These are phyloP conservation scores for Nyctibius grandis DNA, from an alignment of 2,797 vertebrate genomes.

Conservation along the genomic window DNA sequence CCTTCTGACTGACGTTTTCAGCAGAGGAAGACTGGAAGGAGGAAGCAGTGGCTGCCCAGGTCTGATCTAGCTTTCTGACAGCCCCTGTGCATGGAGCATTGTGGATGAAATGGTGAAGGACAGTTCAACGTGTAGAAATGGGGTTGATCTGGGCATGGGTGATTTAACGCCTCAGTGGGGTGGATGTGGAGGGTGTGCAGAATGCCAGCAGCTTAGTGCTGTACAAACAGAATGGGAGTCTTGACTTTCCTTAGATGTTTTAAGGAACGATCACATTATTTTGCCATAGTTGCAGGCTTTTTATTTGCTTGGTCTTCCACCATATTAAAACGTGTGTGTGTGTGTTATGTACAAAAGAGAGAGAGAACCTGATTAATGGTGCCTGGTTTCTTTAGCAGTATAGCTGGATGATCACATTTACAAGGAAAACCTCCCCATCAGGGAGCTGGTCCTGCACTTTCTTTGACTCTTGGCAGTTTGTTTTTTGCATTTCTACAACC, in stretches of 20 bases:
- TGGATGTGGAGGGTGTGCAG: not conserved
- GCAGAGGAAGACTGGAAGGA: not conserved
- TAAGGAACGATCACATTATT: not conserved
- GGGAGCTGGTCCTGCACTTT: not conserved
- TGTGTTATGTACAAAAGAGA: not conserved
- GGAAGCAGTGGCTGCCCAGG: not conserved
- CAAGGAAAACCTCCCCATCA: not conserved
- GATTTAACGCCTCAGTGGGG: not conserved
- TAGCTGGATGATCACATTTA: not conserved
- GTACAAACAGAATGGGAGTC: not conserved
- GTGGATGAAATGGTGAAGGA: not conserved
- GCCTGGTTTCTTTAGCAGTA: not conserved
- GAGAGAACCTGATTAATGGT: not conserved
- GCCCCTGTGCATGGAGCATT: fast-evolving
- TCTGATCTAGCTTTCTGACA: not conserved
- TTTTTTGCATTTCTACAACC: not conserved
- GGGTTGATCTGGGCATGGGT: not conserved
- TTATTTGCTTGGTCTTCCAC: not conserved
- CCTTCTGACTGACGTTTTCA: not conserved
- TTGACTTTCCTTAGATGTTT: not conserved
- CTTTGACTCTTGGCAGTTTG: not conserved
- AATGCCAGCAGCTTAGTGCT: not conserved
- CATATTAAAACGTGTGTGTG: not conserved
- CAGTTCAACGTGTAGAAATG: not conserved
- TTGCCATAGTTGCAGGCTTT: not conserved